A percentile compares a stretch with the other conserved stretches of the same genome.
Conservation (phyloP, 2,113 vertebrate genomes). For the Periophthalmus modestus region DNA sequence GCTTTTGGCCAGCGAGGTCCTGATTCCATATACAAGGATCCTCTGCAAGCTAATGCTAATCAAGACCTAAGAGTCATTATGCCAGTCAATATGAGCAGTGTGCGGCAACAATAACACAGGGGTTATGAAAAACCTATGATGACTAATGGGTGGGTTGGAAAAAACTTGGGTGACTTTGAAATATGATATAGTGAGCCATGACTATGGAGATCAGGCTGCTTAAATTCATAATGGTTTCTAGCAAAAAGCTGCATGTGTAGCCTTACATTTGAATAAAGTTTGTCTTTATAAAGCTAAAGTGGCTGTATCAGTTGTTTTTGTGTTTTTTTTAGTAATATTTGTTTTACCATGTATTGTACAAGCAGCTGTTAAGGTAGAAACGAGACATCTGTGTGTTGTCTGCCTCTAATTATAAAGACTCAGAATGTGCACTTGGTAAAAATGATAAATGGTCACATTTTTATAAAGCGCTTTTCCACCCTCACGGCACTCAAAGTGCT, state of each 20-base stretch:
- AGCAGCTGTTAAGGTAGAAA: too few species aligned
- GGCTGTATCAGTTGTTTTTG: too few species aligned
- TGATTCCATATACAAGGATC: constrained; percentile 33
- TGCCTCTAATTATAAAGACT: too few species aligned
- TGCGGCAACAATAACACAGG: constrained; percentile 10
- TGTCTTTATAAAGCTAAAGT: not conserved
- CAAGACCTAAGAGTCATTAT: constrained; percentile 26
- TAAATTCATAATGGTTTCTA: not conserved
- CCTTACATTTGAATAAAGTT: too few species aligned
- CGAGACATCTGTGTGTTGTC: too few species aligned
- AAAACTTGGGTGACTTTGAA: not conserved
- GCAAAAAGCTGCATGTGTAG: too few species aligned
- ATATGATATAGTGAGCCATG: not conserved
- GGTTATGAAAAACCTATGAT: not conserved
- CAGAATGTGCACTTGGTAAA: too few species aligned
- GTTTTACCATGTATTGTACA: too few species aligned
- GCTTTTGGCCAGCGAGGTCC: constrained; percentile 37
- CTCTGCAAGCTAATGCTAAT: constrained; percentile 14
- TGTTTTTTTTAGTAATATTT: too few species aligned
- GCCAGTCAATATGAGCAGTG: not conserved
- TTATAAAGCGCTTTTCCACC: too few species aligned
- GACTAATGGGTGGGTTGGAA: not conserved
- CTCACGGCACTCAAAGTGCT: too few species aligned
- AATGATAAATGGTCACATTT: too few species aligned
- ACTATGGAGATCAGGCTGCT: not conserved